Evolutionary conservation across 1,140 invertebrate genomes (phyloP), one percentile per base, ranked within the genome.

Genomic region (Trachymyrmex cornetzi): DNA sequence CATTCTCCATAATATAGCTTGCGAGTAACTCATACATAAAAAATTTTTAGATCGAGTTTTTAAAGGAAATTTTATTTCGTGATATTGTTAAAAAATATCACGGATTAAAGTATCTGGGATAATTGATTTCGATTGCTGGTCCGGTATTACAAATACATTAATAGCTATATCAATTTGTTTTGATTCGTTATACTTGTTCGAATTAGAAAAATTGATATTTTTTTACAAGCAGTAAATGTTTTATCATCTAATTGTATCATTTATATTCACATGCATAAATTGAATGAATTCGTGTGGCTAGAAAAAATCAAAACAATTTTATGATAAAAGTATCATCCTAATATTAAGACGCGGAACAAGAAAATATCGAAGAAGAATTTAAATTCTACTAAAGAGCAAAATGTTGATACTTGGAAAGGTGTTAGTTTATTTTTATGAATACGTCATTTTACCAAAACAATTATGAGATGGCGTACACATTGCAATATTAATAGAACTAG

Each of bases 401-500:
- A 85, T 61, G 87, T 84, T 71, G 61, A 48, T 79, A 87, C 50
- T 50, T 75, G 53, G 30, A 87, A 57, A 50, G 80, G 69, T 81
- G 55, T 89, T 90, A 87, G 77, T 79, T 90, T 90, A 22, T 72
- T 90, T 90, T 88, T 82, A 53, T 57, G 69, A 88, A 88, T 67
- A 9, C 64, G 55, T 71, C 77, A 71, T 90, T 82, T 59, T 48
- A 88, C 50, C 12, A 48, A 63, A 55, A 74, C 19, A 74, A 85
- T 55, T 63, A 71, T 48, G 30, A 74, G 85, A 82, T 88, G 89
- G 88, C 84, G 87, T 89, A 90, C 85, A 91, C 85, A 92, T 90
- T 93, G 92, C 93, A 93, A 93, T 93, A 93, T 93, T 93, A 90
- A 90, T 89, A 88, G 80, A 87, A 69, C 85, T 93, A 93, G 89